A percentile compares a stretch with the other conserved stretches of the same genome.
Evolutionary conservation across 2,888 invertebrate genomes (phyloP).

Genomic region (Polietes domitor): DNA sequence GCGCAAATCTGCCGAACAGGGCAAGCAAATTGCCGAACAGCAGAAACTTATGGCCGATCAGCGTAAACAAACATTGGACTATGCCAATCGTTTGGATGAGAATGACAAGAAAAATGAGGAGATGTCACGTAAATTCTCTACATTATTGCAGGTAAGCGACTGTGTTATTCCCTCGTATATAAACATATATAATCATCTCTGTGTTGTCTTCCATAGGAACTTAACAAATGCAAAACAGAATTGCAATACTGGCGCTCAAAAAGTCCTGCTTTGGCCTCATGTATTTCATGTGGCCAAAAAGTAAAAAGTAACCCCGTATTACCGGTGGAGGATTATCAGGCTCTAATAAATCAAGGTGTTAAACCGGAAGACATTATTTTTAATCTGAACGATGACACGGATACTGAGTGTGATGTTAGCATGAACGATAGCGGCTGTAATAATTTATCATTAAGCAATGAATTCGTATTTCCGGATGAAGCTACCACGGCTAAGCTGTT

Average conservation of each 20-base stretch:
- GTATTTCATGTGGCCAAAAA: slow-evolving; percentile 87
- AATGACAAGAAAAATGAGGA: slow-evolving; percentile 95
- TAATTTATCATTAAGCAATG: slow-evolving; percentile 67
- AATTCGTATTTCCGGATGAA: slow-evolving; percentile 78
- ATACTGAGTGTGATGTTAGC: slow-evolving; percentile 74
- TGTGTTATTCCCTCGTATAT: neutral
- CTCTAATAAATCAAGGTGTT: slow-evolving; percentile 84
- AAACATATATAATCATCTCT: neutral
- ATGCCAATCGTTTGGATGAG: slow-evolving; percentile 92
- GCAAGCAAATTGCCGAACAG: slow-evolving; percentile 91
- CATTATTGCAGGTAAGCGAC: slow-evolving; percentile 86
- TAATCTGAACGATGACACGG: slow-evolving; percentile 76
- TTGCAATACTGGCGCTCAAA: slow-evolving; percentile 95
- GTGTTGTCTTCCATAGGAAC: slow-evolving; percentile 83
- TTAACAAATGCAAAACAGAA: slow-evolving; percentile 95
- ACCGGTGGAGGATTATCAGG: slow-evolving; percentile 84
- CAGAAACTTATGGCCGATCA: slow-evolving; percentile 88
- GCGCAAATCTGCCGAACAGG: slow-evolving; percentile 91
- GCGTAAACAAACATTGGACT: slow-evolving; percentile 89
- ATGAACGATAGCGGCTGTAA: slow-evolving; percentile 64
- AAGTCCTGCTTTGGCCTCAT: slow-evolving; percentile 89
- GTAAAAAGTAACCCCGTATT: slow-evolving; percentile 81
- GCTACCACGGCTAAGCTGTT: slow-evolving; percentile 78
- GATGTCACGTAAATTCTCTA: slow-evolving; percentile 93
- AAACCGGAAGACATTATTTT: slow-evolving; percentile 82